Percentiles rank a stretch among this genome's conserved stretches.
Conservation (phyloP, 1,140 invertebrate species). For the Piezodorus guildinii region DNA sequence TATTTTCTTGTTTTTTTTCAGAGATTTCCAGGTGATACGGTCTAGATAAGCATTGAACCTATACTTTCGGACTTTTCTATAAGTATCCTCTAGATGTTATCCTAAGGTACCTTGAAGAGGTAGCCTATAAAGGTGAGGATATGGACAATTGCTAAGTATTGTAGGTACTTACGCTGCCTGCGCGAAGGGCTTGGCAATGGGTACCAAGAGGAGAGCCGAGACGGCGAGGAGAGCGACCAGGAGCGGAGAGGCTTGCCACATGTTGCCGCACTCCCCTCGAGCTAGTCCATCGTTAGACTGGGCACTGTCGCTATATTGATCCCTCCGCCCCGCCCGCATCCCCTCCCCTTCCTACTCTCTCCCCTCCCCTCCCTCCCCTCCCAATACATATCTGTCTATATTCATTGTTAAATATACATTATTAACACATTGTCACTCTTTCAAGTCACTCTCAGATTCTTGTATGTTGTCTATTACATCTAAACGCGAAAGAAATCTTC, state of each 20-base stretch:
- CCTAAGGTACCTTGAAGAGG: too few relatives aligned
- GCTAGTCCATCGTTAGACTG: slow-evolving; percentile 22
- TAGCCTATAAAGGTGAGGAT: too few relatives aligned
- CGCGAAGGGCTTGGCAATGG: slow-evolving; percentile 9
- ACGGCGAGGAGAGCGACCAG: neutral
- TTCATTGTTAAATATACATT: slow-evolving; percentile 16
- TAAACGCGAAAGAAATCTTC: too few relatives aligned
- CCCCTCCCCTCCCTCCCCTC: neutral
- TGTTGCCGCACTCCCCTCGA: slow-evolving; percentile 4
- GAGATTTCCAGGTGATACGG: too few relatives aligned
- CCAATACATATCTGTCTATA: neutral
- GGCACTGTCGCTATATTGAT: slow-evolving; percentile 16
- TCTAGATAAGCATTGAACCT: too few relatives aligned
- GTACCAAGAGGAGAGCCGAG: neutral
- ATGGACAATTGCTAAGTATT: neutral
- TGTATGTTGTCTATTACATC: too few relatives aligned
- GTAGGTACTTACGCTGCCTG: slow-evolving; percentile 15
- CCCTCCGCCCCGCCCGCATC: neutral
- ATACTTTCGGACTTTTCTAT: too few relatives aligned
- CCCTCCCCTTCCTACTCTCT: neutral
- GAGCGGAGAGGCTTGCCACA: slow-evolving; percentile 9
- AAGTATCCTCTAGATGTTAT: too few relatives aligned
- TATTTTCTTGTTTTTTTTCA: too few relatives aligned
- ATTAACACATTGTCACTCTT: neutral
- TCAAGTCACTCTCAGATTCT: too few relatives aligned